These are phyloP conservation scores for Cassiopea xamachana DNA, from an alignment of 30 jellyfish, hydroid and myxozoan genomes.

Conservation along the genomic window DNA sequence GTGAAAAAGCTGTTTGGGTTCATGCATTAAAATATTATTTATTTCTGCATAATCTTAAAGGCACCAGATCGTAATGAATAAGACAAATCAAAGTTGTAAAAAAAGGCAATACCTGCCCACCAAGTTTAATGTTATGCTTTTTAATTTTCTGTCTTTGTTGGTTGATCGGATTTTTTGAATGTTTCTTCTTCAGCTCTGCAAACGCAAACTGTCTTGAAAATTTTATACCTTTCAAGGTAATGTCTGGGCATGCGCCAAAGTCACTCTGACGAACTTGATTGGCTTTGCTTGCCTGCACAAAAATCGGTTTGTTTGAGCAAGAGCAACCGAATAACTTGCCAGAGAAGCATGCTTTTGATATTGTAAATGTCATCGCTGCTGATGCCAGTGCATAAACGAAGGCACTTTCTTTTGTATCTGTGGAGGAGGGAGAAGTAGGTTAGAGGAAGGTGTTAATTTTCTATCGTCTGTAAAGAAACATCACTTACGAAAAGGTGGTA, in stretches of 20 bases:
- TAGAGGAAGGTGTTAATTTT: background rate
- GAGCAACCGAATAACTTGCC: conserved; percentile 89
- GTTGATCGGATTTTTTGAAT: conserved; percentile 41
- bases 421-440: background rate
- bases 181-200: conserved; percentile 80
- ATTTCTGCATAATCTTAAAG: too few species aligned
- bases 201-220: conserved; percentile 81
- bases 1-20: too few species aligned
- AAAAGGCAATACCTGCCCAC: conserved; percentile 70
- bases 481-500: background rate
- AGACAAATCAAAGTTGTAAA: background rate
- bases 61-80: too few species aligned
- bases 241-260: conserved; percentile 88
- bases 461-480: background rate
- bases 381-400: conserved; percentile 87
- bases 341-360: conserved; percentile 85
- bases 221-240: conserved; percentile 60
- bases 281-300: conserved; percentile 68
- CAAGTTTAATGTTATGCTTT: conserved; percentile 86
- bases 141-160: conserved; percentile 66
- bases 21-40: too few species aligned
- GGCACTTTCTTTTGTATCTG: conserved; percentile 96
- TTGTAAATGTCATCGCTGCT: conserved; percentile 85
- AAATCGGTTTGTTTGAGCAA: conserved; percentile 72
- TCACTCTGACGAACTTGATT: conserved; percentile 57